Base-by-base conservation (phyloP, 2,113 vertebrate species). In the Nipponia nippon region DNA sequence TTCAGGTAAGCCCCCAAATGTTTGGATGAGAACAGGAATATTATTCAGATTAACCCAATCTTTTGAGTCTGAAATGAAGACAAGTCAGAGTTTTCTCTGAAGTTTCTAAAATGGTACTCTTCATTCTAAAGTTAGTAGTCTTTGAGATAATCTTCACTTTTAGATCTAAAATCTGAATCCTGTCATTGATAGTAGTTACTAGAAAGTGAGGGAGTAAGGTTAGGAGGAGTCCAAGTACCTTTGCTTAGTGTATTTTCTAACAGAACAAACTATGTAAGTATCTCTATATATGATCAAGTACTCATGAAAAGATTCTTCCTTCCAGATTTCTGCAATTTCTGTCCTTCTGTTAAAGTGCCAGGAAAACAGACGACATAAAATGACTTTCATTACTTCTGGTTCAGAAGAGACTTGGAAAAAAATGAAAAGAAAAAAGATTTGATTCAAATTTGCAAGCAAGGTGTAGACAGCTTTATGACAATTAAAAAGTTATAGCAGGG, bases 301-400 rank as follows among this genome's bases (percentile, higher is more conserved):
- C 52, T 89, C 87, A 82, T 18, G 34, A 91, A 87, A 92, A 87
- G 53, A 65, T 65, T 56, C 5, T 77, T 67, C 47, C 73, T 81
- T 88, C 96, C 83, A 69, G 38, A 75, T 95, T 91, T 95, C 87
- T 1, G 7, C 61, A 95, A 78, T 81, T 89, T 92, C 73, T 95
- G 84, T 90, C 36, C 62, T 84, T 65, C 95, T 89, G 46, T 77
- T 93, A 72, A 89, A 94, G n/a, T 76, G 49, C 91, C 77, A 97
- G 66, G 83, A 96, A 95, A 95, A 89, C 70, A 95, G 91, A 92
- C 61, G 66, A 76, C 78, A 79, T 93, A 87, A 96, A 32, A 91
- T 76, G 56, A 89, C 65, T 93, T 94, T 58, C 73, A 93, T 93
- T 89, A 76, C 36, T 94, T 95, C 80, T 82, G 49, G 30, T 96